Evolutionary conservation across 2,888 invertebrate genomes (phyloP).

Genomic region (Marronus borbonicus): DNA sequence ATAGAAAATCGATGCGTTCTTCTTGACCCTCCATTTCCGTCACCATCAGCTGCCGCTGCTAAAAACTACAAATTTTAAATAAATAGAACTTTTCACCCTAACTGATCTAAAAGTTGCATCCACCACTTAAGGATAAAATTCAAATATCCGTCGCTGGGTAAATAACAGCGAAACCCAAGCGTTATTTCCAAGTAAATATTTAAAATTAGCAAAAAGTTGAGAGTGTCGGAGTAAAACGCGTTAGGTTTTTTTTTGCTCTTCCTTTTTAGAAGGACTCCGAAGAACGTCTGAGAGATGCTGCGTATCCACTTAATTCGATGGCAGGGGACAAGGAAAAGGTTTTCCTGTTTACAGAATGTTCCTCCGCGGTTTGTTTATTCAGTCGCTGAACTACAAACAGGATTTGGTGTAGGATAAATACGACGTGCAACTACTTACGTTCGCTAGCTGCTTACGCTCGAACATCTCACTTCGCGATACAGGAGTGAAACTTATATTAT

Average conservation of each 20-base stretch:
- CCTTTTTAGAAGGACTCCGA: not conserved
- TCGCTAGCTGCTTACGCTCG: slow-evolving; percentile 54
- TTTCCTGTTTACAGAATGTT: slow-evolving; percentile 56
- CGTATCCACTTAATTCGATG: slow-evolving; percentile 41
- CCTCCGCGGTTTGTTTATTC: slow-evolving; percentile 58
- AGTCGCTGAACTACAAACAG: slow-evolving; percentile 61
- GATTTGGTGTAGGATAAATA: slow-evolving; percentile 57
- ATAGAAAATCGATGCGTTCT: too few species aligned
- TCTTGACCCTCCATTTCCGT: too few species aligned
- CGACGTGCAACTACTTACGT: slow-evolving; percentile 56
- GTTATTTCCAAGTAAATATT: slow-evolving; percentile 22
- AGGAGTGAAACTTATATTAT: too few species aligned
- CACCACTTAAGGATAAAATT: too few species aligned
- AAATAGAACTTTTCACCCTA: too few species aligned
- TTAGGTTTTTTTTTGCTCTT: slow-evolving; percentile 4
- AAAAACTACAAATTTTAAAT: too few species aligned
- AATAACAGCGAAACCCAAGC: not conserved
- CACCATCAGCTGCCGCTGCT: too few species aligned
- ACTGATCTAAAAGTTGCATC: too few species aligned
- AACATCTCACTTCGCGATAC: slow-evolving; percentile 51
- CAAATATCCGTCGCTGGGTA: too few species aligned
- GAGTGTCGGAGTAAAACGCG: slow-evolving; percentile 3
- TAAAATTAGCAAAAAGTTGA: slow-evolving; percentile 16
- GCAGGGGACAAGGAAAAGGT: slow-evolving; percentile 45
- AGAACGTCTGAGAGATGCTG: slow-evolving; percentile 1